Conservation (phyloP, 2,797 vertebrate species). For the Falco novaeseelandiae region DNA sequence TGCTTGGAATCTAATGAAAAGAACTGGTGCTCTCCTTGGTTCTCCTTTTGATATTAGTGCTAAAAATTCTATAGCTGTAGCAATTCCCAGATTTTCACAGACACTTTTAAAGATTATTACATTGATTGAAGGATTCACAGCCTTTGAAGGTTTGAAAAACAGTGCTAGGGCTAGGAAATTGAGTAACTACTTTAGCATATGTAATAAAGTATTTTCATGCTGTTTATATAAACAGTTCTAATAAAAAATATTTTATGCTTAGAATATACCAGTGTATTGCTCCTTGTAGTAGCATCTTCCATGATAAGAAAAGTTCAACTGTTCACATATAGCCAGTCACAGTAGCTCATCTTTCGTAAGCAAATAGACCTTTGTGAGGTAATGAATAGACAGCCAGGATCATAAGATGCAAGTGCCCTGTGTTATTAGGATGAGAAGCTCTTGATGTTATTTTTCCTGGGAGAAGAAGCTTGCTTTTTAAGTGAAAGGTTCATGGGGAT, state of each 20-base stretch:
- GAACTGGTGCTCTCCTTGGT: background rate
- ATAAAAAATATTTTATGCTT: background rate
- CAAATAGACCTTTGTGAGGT: background rate
- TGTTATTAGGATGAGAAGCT: background rate
- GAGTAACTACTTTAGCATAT: background rate
- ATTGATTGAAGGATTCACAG: background rate
- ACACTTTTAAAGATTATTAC: background rate
- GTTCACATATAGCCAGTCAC: background rate
- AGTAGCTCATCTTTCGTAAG: background rate
- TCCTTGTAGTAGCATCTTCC: background rate
- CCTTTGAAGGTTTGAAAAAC: slow-evolving; percentile 8
- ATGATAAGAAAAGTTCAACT: background rate
- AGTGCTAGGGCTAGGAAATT: background rate
- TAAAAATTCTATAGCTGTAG: background rate
- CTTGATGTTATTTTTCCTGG: background rate
- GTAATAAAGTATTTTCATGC: background rate
- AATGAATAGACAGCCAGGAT: background rate
- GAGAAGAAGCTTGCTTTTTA: background rate
- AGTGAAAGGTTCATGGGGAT: background rate
- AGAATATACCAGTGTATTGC: background rate
- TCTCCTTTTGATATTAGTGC: background rate
- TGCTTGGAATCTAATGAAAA: background rate
- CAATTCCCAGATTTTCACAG: background rate
- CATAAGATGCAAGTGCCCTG: background rate
- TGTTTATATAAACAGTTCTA: background rate